Evolutionary conservation across 2,888 invertebrate species (phyloP).

Genomic region (Nymphalis polychloros): DNA sequence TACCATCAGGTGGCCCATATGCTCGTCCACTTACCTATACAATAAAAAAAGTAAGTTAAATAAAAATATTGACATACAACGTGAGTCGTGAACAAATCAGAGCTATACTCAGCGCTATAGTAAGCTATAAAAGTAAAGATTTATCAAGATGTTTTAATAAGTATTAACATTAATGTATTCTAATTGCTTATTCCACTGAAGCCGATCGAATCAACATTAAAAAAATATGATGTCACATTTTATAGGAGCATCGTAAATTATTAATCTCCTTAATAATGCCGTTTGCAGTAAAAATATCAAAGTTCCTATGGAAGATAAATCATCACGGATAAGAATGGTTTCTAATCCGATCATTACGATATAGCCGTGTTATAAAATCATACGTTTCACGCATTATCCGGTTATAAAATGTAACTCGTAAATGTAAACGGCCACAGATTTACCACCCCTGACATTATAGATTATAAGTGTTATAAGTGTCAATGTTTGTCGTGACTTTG

Average conservation of each 20-base stretch:
- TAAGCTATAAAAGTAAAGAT: slow-evolving; percentile 26
- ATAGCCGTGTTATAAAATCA: slow-evolving; percentile 66
- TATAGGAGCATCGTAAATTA: slow-evolving; percentile 41
- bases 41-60: too few species aligned
- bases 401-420: slow-evolving; percentile 62
- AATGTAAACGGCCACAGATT: slow-evolving; percentile 54
- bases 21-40: too few species aligned
- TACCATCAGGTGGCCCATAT: too few species aligned
- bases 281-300: slow-evolving; percentile 43
- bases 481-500: not conserved
- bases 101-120: not conserved
- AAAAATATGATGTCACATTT: slow-evolving; percentile 40
- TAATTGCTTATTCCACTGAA: slow-evolving; percentile 30
- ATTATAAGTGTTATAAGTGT: slow-evolving; percentile 1
- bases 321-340: slow-evolving; percentile 65
- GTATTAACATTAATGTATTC: slow-evolving; percentile 15
- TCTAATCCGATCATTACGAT: slow-evolving; percentile 69
- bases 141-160: slow-evolving; percentile 20
- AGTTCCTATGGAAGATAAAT: slow-evolving; percentile 61
- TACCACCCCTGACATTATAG: slow-evolving; percentile 59
- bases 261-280: slow-evolving; percentile 42
- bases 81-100: too few species aligned
- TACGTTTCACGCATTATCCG: slow-evolving; percentile 73
- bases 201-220: slow-evolving; percentile 23
- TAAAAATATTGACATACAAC: too few species aligned